These are phyloP conservation scores for Spinus olivaceus DNA, from an alignment of 2,797 vertebrate species.

Conservation along the genomic window DNA sequence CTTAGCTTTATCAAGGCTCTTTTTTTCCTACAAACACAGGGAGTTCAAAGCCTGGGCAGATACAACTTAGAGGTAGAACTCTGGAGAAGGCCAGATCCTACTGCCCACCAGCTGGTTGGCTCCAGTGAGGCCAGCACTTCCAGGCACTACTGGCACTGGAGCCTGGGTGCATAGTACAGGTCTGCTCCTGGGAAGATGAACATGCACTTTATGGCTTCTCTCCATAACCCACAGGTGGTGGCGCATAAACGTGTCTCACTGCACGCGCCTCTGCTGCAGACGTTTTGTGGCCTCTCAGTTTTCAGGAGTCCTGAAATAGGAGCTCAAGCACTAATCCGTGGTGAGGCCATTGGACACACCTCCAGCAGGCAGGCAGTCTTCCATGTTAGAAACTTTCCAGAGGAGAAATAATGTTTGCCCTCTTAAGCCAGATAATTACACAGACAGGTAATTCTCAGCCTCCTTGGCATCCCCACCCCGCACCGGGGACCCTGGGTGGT, in stretches of 20 bases:
- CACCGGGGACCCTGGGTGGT: background rate
- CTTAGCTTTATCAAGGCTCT: background rate
- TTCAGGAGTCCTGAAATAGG: background rate
- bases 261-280: background rate
- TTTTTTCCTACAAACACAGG: background rate
- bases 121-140: background rate
- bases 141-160: background rate
- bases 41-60: background rate
- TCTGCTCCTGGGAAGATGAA: background rate
- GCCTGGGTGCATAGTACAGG: fast-evolving
- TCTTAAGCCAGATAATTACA: background rate
- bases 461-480: background rate
- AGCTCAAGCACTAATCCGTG: background rate
- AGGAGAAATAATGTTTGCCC: background rate
- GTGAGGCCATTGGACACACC: background rate
- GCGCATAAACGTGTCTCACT: background rate
- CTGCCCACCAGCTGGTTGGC: background rate
- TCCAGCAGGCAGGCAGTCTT: background rate
- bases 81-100: background rate
- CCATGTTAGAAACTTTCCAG: background rate
- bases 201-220: background rate
- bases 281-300: background rate
- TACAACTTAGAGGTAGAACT: background rate
- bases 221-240: background rate
- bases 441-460: background rate